These are phyloP conservation scores for Enteromius paludinosus DNA, from an alignment of 2,797 vertebrate genomes.

Conservation along the genomic window DNA sequence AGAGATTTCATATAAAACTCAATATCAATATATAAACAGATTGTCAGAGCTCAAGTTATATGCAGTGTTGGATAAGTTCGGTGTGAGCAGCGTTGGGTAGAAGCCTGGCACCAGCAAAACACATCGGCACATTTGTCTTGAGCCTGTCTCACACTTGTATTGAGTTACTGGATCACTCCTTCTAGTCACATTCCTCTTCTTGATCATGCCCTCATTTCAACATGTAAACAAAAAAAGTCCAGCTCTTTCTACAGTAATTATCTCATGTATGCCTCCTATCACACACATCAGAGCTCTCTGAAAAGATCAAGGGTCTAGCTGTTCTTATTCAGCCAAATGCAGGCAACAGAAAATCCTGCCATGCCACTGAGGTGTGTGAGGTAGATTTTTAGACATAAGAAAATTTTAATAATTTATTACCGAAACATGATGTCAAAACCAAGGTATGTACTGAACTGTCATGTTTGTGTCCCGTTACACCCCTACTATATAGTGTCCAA, in stretches of 20 bases:
- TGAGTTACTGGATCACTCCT: conserved; percentile 58
- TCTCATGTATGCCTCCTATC: neutral
- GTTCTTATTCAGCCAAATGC: too few relatives aligned
- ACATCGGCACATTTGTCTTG: conserved; percentile 29
- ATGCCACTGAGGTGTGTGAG: too few relatives aligned
- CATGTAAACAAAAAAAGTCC: conserved; percentile 34
- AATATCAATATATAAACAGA: neutral
- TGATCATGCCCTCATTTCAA: conserved; percentile 44
- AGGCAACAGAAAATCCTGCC: too few relatives aligned
- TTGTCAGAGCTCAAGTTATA: neutral
- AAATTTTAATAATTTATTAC: too few relatives aligned
- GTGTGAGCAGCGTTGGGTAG: neutral
- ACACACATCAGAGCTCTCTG: neutral
- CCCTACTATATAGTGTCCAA: neutral
- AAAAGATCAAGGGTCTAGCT: neutral
- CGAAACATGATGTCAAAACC: too few relatives aligned
- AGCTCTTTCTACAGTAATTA: neutral
- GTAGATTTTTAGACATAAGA: too few relatives aligned
- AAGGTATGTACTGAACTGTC: neutral
- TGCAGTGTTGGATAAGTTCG: neutral
- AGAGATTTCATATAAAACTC: neutral
- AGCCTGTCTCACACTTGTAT: conserved; percentile 37
- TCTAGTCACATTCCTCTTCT: conserved; percentile 53
- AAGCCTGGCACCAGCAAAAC: conserved; percentile 10
- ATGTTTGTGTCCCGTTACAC: neutral